Base-by-base conservation (phyloP, 1,140 invertebrate species). In the Leptopilina clavipes region DNA sequence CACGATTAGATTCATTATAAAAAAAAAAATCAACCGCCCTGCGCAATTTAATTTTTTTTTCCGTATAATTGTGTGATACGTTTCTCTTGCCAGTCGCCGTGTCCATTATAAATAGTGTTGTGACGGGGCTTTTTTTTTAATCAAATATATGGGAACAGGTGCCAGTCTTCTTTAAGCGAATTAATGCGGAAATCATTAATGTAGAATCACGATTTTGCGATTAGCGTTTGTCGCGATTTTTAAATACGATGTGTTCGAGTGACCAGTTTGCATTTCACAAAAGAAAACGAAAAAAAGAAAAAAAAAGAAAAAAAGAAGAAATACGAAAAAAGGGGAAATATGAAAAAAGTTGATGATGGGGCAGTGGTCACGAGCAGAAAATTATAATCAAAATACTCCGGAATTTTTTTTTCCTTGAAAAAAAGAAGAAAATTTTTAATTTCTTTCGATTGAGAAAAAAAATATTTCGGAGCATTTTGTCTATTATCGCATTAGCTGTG, bases 401-500 rank as follows among this genome's bases (percentile, higher is more conserved):
- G 5, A 2, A 31, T 31, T 31, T 31, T 31, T 31, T 31, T 31
- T 31, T 31, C 25, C n/a, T n/a, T n/a, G n/a, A n/a, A n/a, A n/a
- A n/a, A 76, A 72, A 19, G 18, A 74, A 59, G 65, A 73, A 43
- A 14, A 72, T n/a, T 70, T 25, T 54, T 40, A 22, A 5, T 43
- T 43, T 70, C 18, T 31, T 37, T 14, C 8, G 22, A 48, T 54
- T 31, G 18, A 71, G 10, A 37, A 59, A 7, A 31, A 56, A 18
- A 59, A 43, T 31, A 37, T 65, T 11, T 37, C 59, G 52, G 25
- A 54, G 48, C 25, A 59, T 54, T 44, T 56, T 52, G 43, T 59
- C 9, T 81, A 83, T 85, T 81, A 37, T 40, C 37, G 37, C 80
- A 83, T 79, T 86, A 89, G 86, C 87, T 89, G 87, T 83, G 85